Base-by-base conservation (phyloP, 2,113 vertebrate genomes). In the Dromaius novaehollandiae region DNA sequence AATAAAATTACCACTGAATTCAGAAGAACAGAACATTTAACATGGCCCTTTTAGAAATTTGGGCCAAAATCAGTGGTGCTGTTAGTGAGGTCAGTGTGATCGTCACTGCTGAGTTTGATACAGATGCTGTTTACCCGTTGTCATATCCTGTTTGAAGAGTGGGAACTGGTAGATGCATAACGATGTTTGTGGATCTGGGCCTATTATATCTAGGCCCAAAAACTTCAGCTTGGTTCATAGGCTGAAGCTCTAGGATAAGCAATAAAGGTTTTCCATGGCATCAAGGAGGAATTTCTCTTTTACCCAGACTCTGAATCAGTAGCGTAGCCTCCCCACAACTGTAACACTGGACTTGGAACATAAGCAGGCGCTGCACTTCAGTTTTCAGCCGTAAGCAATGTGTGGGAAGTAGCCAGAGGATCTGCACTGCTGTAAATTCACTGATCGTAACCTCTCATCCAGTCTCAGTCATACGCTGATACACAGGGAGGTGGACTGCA, bases 391-490 rank as follows among this genome's bases (percentile, higher is more conserved):
- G 7, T 20, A 9, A 74, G 71, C 36, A 30, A 7, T 32, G 1
- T 2, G 1, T 20, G 86, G 58, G 63, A 90, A 36, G 76, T 4
- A 8, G n/a, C 82, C 1, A 3, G 32, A 46, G 73, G 73, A 78
- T 55, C 89, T 36, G 30, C 19, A 2, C 10, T 53, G 78, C 51
- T 22, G 20, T 74, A 19, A n/a, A 18, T n/a, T 30, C 0, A 0
- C 0, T 3, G 65, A 34, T 60, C 18, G 20, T 66, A 5, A 0
- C 7, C 18, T 48, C 68, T 44, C 4, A 1, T 13, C 64, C 0
- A 0, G 26, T 40, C 71, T 40, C 36, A 74, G 20, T 38, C 38
- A 38, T 56, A 53, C 51, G 13, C 36, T 89, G 81, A 58, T 42
- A 66, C 40, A 4, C 6, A 4, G 50, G 32, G 32, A 51, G 73